Percentiles rank a stretch among this genome's conserved stretches.
Evolutionary conservation across 2,113 vertebrate species (phyloP).

Genomic region (Corythornis vintsioides): DNA sequence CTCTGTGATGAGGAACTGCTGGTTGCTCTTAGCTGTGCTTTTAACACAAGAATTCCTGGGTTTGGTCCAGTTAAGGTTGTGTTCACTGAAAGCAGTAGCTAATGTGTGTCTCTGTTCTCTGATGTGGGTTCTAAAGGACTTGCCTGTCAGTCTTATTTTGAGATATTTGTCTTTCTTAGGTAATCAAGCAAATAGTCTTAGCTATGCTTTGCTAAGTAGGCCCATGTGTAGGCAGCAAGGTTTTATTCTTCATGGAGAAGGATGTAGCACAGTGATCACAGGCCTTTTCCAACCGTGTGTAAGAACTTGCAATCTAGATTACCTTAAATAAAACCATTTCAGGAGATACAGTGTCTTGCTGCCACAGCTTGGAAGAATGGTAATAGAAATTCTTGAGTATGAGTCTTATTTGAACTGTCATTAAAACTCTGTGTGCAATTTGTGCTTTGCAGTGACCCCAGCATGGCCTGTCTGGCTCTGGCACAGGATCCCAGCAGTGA

Average conservation of each 20-base stretch:
- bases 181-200: not conserved
- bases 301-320: not conserved
- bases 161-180: not conserved
- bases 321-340: not conserved
- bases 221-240: not conserved
- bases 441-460: not conserved
- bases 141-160: not conserved
- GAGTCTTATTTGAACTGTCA: not conserved
- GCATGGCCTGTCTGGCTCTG: not conserved
- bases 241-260: not conserved
- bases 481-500: not conserved
- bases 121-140: not conserved
- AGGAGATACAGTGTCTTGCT: not conserved
- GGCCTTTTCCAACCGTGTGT: too few relatives aligned
- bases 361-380: not conserved
- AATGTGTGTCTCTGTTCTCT: accelerated
- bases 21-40: not conserved
- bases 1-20: not conserved
- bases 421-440: not conserved
- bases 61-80: not conserved
- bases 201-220: not conserved
- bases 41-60: not conserved
- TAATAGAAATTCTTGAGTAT: not conserved
- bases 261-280: not conserved
- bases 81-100: not conserved